These are phyloP conservation scores for Sarotherodon lohbergeri DNA, from an alignment of 2,113 vertebrate genomes.

Conservation along the genomic window DNA sequence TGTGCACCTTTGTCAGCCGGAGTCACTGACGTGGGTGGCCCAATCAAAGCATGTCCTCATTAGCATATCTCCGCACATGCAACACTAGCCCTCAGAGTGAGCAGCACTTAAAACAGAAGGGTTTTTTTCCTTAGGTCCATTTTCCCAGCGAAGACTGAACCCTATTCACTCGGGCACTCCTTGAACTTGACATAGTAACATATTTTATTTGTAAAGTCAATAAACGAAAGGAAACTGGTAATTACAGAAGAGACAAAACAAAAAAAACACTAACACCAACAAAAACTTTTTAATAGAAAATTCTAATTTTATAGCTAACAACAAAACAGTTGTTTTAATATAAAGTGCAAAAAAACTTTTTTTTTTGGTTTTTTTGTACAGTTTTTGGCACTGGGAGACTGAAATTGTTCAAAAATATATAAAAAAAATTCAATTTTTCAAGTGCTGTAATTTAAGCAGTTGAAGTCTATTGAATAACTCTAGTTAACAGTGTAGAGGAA, in stretches of 20 bases:
- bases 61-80: conserved; percentile 57
- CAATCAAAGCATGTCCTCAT: conserved; percentile 63
- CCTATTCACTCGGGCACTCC: not conserved
- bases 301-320: not conserved
- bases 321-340: not conserved
- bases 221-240: not conserved
- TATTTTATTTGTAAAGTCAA: not conserved
- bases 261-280: not conserved
- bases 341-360: not conserved
- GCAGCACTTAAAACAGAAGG: conserved; percentile 20
- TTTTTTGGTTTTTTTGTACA: not conserved
- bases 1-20: conserved; percentile 64
- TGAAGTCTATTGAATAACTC: not conserved
- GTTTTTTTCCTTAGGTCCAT: conserved; percentile 10
- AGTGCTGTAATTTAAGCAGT: not conserved
- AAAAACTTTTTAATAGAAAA: not conserved
- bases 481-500: not conserved
- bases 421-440: rapidly evolving
- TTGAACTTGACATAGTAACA: not conserved
- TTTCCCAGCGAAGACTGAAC: conserved; percentile 2
- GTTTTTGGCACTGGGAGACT: not conserved
- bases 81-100: conserved; percentile 26
- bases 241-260: not conserved
- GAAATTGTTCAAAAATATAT: not conserved
- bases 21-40: conserved; percentile 59